Percentiles rank a stretch among this genome's conserved stretches.
Evolutionary conservation across 2,888 invertebrate species (phyloP).

Genomic region (Colletes collaris): DNA sequence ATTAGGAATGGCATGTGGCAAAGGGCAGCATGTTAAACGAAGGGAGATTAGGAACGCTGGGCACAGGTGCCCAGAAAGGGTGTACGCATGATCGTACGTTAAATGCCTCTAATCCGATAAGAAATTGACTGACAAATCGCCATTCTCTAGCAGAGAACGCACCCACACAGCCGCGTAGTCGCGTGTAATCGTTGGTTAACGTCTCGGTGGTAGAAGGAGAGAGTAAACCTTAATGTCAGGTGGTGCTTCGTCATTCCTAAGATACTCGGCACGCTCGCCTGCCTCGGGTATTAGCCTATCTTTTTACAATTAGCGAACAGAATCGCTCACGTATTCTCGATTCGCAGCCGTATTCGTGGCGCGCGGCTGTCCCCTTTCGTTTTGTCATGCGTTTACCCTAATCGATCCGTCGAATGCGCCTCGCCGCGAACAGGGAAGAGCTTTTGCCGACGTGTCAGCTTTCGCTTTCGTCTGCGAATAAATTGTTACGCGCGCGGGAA

Average conservation of each 20-base stretch:
- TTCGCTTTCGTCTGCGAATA: slow-evolving; percentile 10
- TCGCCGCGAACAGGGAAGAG: background rate
- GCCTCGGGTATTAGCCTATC: slow-evolving; percentile 42
- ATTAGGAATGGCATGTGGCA: slow-evolving; percentile 46
- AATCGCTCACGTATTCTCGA: slow-evolving; percentile 17
- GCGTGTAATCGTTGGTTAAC: slow-evolving; percentile 31
- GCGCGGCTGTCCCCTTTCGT: slow-evolving; percentile 13
- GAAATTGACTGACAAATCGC: slow-evolving; percentile 72
- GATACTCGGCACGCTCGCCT: slow-evolving; percentile 32
- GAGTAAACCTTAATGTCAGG: slow-evolving; percentile 69
- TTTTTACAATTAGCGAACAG: slow-evolving; percentile 45
- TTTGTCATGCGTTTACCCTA: slow-evolving; percentile 13
- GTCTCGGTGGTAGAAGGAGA: slow-evolving; percentile 59
- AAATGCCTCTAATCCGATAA: slow-evolving; percentile 71
- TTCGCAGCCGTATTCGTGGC: background rate
- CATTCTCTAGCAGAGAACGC: slow-evolving; percentile 52
- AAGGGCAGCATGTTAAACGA: slow-evolving; percentile 53
- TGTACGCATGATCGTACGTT: slow-evolving; percentile 64
- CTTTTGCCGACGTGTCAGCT: background rate
- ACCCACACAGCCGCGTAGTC: slow-evolving; percentile 46
- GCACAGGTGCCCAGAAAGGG: slow-evolving; percentile 60
- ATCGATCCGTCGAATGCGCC: slow-evolving; percentile 27
- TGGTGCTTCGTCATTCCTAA: slow-evolving; percentile 60
- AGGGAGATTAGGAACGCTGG: slow-evolving; percentile 61
- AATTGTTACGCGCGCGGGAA: background rate